A percentile compares a stretch with the other conserved stretches of the same genome.
These are phyloP conservation scores for Drosophila engyochracea DNA, from an alignment of 2,888 invertebrate genomes.

Conservation along the genomic window DNA sequence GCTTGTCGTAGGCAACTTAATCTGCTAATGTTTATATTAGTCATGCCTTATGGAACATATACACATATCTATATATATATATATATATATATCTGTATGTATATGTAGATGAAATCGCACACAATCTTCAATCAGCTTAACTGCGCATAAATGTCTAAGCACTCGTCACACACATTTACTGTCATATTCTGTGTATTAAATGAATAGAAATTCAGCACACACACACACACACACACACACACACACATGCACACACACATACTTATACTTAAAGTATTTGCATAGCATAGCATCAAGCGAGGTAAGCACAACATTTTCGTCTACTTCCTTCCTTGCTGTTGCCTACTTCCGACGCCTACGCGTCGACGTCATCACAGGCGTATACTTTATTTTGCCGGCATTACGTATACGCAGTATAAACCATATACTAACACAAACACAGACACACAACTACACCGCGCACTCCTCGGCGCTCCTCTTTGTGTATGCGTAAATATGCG, in stretches of 20 bases:
- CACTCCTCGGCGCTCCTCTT: slow-evolving; percentile 1
- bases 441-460: slow-evolving; percentile 4
- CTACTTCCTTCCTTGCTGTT: slow-evolving; percentile 59
- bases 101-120: slow-evolving; percentile 53
- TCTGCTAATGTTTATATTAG: slow-evolving; percentile 44
- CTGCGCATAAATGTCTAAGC: slow-evolving; percentile 80
- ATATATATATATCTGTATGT: neutral
- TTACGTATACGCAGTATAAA: slow-evolving; percentile 70
- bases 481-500: slow-evolving; percentile 61
- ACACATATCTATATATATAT: neutral
- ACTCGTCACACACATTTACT: slow-evolving; percentile 75
- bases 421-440: neutral
- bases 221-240: slow-evolving; percentile 6
- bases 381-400: slow-evolving; percentile 67
- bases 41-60: slow-evolving; percentile 30
- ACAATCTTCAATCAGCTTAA: slow-evolving; percentile 73
- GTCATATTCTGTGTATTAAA: slow-evolving; percentile 67
- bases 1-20: neutral
- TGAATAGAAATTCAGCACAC: slow-evolving; percentile 56
- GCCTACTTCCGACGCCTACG: slow-evolving; percentile 58
- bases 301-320: slow-evolving; percentile 35
- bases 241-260: neutral
- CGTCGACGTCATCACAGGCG: slow-evolving; percentile 39
- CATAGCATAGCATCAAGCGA: slow-evolving; percentile 47
- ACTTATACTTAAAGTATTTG: slow-evolving; percentile 32